A percentile compares a stretch with the other conserved stretches of the same genome.
phyloP scores from a whole-genome alignment of 2,888 invertebrate genomes.

The Scaptodrosophila latifasciaeformis region DNA sequence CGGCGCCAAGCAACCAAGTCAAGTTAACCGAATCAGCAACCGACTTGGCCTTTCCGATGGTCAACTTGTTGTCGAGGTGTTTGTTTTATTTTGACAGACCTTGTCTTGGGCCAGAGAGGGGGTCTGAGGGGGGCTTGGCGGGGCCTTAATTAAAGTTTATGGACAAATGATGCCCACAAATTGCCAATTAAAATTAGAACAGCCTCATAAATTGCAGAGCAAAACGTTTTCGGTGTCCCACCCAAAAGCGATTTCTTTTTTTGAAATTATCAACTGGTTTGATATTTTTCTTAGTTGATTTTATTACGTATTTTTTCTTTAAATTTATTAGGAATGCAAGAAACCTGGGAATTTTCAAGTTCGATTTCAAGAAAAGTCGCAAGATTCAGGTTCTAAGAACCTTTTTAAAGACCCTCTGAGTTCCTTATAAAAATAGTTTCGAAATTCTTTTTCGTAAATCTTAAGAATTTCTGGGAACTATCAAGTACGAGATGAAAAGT shows the following conservation, averaged over 20 bases:
- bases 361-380: too few relatives aligned
- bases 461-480: too few relatives aligned
- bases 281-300: background rate
- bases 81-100: conserved; percentile 64
- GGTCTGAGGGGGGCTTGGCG: conserved; percentile 42
- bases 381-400: too few relatives aligned
- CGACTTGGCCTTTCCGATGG: background rate
- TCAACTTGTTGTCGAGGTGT: conserved; percentile 41
- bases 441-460: too few relatives aligned
- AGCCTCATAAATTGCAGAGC: conserved; percentile 58
- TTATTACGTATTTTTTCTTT: background rate
- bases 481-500: too few relatives aligned
- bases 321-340: background rate
- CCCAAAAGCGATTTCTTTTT: too few relatives aligned
- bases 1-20: conserved; percentile 5
- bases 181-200: conserved; percentile 69
- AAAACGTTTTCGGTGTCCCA: too few relatives aligned
- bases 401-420: too few relatives aligned
- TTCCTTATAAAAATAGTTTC: too few relatives aligned
- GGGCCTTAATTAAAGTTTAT: conserved; percentile 66
- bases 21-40: background rate
- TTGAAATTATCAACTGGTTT: too few relatives aligned
- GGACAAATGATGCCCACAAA: conserved; percentile 69
- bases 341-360: too few relatives aligned
- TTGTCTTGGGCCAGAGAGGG: conserved; percentile 15